These are phyloP conservation scores for Blastobasis adustella DNA, from an alignment of 2,888 invertebrate genomes.

Conservation along the genomic window DNA sequence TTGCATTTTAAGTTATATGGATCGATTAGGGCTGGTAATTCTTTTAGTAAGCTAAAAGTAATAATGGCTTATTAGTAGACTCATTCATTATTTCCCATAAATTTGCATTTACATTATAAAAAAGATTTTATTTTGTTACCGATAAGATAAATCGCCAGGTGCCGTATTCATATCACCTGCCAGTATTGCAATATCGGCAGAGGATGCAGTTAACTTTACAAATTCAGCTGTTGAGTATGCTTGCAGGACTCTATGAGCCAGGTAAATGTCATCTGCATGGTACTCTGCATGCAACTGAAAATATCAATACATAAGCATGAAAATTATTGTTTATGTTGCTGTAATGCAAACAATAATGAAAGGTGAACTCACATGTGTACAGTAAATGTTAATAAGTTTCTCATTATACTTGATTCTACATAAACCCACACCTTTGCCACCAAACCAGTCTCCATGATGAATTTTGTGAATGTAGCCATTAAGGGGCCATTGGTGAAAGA, in stretches of 20 bases:
- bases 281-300: conserved; percentile 95
- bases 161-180: conserved; percentile 97
- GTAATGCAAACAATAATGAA: no score
- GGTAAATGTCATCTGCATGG: conserved; percentile 89
- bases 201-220: conserved; percentile 86
- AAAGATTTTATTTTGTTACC: conserved; percentile 34
- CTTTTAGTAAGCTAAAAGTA: conserved; percentile 53
- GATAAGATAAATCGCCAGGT: conserved; percentile 88
- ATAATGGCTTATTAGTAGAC: not conserved
- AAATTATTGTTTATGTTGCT: no score
- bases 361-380: conserved; percentile 87
- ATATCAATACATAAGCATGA: not conserved
- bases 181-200: conserved; percentile 88
- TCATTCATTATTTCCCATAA: not conserved
- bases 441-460: conserved; percentile 99
- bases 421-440: conserved; percentile 94
- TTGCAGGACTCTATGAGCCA: conserved; percentile 93
- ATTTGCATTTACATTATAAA: not conserved
- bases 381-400: conserved; percentile 87
- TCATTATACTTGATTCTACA: conserved; percentile 82
- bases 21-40: conserved; percentile 54
- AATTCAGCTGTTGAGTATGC: conserved; percentile 97
- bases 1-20: conserved; percentile 37
- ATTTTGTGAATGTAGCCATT: conserved; percentile 97
- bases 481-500: conserved; percentile 95